Base-by-base conservation (phyloP, 2,797 vertebrate genomes). In the Lithobates pipiens region DNA sequence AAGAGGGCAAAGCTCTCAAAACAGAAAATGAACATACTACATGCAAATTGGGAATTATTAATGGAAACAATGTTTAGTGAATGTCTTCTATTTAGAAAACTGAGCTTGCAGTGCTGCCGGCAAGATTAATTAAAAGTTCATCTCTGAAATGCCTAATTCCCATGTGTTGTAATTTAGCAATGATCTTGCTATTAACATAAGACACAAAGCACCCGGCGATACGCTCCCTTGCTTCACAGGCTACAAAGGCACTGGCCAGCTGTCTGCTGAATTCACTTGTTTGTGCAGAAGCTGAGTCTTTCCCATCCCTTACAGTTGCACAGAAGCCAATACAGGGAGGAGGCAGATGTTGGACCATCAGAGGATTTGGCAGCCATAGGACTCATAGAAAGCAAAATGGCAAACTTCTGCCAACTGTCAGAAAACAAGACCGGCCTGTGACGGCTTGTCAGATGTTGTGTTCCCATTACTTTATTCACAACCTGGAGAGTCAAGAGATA, bases 341-440 rank as follows among this genome's bases (percentile, higher is more conserved):
- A 80, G 50, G 68, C 54, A 39, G 50, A 89, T 16, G 88, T 89
- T 91, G 92, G 92, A 89, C 89, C 92, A 92, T 90, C 88, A 10
- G 91, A 92, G 75, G 91, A 92, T 11, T 89, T 83, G 88, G 90
- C 89, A 46, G 78, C 88, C 67, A 82, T 77, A 21, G 93, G 92
- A 82, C 89, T 90, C 67, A 94, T 91, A 88, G 90, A 80, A 46
- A 86, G 78, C 63, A 29, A 73, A 36, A 67, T 70, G 57, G 73
- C 88, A 84, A 0, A 0, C 72, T 65, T 80, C 86, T 0, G 0
- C 10, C 2, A 89, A 82, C 72, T 83, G 83, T n/a, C 88, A 44
- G 76, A 50, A 50, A 0, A 10, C n/a, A 73, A 89, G 77, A 6
- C 61, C 80, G 36, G 57, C 71, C 0, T 76, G 50, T 11, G 89